These are phyloP conservation scores for Agelas oroides DNA, from an alignment of 37 sponge, comb jelly and placozoan species.

Conservation along the genomic window DNA sequence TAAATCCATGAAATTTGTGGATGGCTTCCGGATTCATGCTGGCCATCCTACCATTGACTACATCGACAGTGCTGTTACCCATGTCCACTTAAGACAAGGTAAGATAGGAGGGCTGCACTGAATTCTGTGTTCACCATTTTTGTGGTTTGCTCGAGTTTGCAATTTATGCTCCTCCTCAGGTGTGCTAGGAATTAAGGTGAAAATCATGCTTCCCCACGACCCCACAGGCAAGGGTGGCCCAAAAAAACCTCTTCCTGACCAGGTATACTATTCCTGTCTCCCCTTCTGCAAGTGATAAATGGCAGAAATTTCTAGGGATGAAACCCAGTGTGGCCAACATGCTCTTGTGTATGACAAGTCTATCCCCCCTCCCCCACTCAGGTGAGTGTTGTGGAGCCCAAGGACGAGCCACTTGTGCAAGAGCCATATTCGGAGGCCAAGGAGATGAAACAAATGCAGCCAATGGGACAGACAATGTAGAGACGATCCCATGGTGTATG, in stretches of 20 bases:
- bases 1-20: conserved; percentile 99
- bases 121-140: neutral
- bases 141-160: too few relatives aligned
- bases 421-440: conserved; percentile 91
- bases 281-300: too few relatives aligned
- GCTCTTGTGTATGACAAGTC: neutral
- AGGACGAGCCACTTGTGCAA: conserved; percentile 65
- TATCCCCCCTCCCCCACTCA: conserved; percentile 1
- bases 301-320: neutral
- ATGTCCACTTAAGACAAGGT: conserved; percentile 97
- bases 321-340: neutral
- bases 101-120: too few relatives aligned
- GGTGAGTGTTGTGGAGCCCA: conserved; percentile 95
- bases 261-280: conserved; percentile 60
- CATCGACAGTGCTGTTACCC: conserved; percentile 96
- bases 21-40: conserved; percentile 99
- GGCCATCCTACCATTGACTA: conserved; percentile 92
- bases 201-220: conserved; percentile 99
- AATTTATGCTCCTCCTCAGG: conserved; percentile 36
- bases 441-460: conserved; percentile 46
- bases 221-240: conserved; percentile 96
- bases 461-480: neutral
- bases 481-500: too few relatives aligned
- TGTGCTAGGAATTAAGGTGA: conserved; percentile 98
- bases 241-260: conserved; percentile 97